These are phyloP conservation scores for Berghia stephanieae DNA, from an alignment of 1,140 invertebrate species.

Conservation along the genomic window DNA sequence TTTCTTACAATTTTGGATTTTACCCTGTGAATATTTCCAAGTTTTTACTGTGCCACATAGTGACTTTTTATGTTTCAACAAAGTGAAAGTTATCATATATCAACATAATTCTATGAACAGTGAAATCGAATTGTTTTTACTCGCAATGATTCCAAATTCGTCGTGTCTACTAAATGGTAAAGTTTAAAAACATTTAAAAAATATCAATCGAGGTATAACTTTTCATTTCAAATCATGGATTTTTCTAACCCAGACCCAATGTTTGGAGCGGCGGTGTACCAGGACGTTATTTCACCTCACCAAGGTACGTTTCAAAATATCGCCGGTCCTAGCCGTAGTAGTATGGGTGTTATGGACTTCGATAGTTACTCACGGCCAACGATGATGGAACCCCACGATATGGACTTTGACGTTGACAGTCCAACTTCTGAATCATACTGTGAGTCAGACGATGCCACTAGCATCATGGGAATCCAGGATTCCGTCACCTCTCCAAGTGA, in stretches of 20 bases:
- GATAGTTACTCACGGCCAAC: constrained; percentile 17
- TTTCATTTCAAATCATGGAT: neutral
- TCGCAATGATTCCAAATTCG: no score
- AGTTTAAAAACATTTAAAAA: neutral
- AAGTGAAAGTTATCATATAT: no score
- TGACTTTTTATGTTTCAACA: no score
- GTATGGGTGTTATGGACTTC: constrained; percentile 9
- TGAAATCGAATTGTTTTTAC: no score
- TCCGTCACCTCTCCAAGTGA: constrained; percentile 8
- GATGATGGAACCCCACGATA: constrained; percentile 2
- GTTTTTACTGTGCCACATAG: no score
- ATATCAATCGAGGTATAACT: neutral
- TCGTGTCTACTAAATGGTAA: neutral
- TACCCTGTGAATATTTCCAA: no score
- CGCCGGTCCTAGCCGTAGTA: neutral
- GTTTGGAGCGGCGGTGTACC: neutral
- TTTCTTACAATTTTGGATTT: no score
- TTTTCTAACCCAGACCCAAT: constrained; percentile 19
- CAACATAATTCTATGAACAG: no score
- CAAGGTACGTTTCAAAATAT: no score
- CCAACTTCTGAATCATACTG: constrained; percentile 18
- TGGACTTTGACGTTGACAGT: constrained; percentile 19
- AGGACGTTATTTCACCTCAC: neutral
- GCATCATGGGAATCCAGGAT: constrained; percentile 12
- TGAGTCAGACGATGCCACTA: constrained; percentile 11